Conservation (phyloP, 2,888 invertebrate genomes). For the Cotesia congregata region DNA sequence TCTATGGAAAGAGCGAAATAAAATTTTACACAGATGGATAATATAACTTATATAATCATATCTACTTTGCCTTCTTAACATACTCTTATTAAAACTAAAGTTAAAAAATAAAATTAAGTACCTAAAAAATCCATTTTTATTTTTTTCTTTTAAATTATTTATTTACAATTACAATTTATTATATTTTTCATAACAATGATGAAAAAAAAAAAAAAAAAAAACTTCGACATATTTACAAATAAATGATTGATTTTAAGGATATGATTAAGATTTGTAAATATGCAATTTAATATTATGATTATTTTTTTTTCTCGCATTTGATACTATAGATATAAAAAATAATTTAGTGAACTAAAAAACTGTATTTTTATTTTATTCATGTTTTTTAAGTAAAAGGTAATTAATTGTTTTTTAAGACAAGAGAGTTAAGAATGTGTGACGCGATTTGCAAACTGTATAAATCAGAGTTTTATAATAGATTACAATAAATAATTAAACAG, state of each 20-base stretch:
- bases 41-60: conserved; percentile 33
- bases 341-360: background rate
- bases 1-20: conserved; percentile 25
- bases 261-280: background rate
- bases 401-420: conserved; percentile 17
- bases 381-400: background rate
- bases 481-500: conserved; percentile 28
- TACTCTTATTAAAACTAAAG: conserved; percentile 10
- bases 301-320: conserved; percentile 38
- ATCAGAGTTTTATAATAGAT: background rate
- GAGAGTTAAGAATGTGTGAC: conserved; percentile 5
- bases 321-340: conserved; percentile 18
- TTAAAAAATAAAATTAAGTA: conserved; percentile 8
- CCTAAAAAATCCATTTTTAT: background rate
- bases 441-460: background rate
- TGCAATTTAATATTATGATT: conserved; percentile 8
- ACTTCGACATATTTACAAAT: background rate
- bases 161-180: conserved; percentile 16
- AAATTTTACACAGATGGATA: conserved; percentile 34
- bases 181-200: conserved; percentile 6
- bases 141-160: conserved; percentile 18
- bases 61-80: conserved; percentile 32
- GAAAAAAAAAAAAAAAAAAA: conserved; percentile 27
- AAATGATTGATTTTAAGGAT: background rate
- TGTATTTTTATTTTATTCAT: conserved; percentile 23